Conservation (phyloP, 2,797 vertebrate genomes). For the Poecilia velifera region DNA sequence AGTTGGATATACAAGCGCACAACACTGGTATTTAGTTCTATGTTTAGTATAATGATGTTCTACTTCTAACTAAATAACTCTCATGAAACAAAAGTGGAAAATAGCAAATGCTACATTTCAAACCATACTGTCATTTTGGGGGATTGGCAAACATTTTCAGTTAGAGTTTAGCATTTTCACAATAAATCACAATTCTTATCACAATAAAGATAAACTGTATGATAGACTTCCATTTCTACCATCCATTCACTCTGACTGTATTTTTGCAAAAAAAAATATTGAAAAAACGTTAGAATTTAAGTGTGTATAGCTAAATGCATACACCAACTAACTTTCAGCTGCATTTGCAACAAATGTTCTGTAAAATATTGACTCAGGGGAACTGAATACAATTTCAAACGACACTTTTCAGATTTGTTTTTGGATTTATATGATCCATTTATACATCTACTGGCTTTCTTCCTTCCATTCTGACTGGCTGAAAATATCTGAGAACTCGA, state of each 20-base stretch:
- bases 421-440: neutral
- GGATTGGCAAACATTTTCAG: neutral
- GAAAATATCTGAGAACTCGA: neutral
- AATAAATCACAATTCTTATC: neutral
- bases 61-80: neutral
- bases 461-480: neutral
- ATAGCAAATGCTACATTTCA: neutral
- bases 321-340: neutral
- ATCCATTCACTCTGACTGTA: neutral
- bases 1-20: too few relatives aligned
- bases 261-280: neutral
- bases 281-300: neutral
- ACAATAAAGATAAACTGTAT: neutral
- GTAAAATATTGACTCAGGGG: neutral
- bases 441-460: neutral
- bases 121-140: neutral
- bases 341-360: neutral
- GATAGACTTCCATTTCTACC: neutral
- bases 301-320: neutral
- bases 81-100: neutral
- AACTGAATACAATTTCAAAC: neutral
- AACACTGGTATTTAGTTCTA: neutral
- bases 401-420: neutral
- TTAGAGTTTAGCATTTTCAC: neutral
- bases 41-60: neutral